Conservation (phyloP, 2,113 vertebrate species). For the Lepus timidus region DNA sequence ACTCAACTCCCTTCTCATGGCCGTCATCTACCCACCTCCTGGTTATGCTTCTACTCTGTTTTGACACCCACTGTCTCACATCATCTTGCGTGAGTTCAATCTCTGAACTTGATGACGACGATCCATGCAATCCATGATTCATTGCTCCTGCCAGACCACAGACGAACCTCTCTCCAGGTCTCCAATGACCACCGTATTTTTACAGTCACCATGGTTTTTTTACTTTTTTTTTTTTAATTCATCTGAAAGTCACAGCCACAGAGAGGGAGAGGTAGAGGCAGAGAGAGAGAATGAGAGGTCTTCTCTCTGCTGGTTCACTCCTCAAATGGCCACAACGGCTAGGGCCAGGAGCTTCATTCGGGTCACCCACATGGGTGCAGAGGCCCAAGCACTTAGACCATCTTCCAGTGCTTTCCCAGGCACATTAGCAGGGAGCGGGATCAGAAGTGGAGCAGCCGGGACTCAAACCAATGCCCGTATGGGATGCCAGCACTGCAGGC, state of each 20-base stretch:
- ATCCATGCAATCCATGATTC: neutral
- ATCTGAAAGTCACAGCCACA: neutral
- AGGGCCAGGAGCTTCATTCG: too few species aligned
- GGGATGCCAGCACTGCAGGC: too few species aligned
- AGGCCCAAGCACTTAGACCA: too few species aligned
- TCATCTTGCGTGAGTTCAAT: neutral
- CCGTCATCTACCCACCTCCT: neutral
- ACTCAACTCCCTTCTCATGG: neutral
- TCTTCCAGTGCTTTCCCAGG: too few species aligned
- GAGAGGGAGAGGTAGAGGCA: too few species aligned
- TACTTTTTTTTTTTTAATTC: neutral
- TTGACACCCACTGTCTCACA: neutral
- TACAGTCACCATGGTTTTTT: neutral
- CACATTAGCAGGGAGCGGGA: too few species aligned
- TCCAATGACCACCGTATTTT: neutral
- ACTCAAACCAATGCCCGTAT: too few species aligned
- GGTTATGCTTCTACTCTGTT: neutral
- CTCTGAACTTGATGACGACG: neutral
- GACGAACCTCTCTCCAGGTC: neutral
- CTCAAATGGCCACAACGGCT: too few species aligned
- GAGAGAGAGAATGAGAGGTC: too few species aligned
- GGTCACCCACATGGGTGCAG: too few species aligned
- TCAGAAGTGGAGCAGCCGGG: too few species aligned
- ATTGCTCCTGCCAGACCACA: neutral
- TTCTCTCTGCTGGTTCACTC: too few species aligned